Base-by-base conservation (phyloP, 1,140 invertebrate species). In the Gryllus bimaculatus region DNA sequence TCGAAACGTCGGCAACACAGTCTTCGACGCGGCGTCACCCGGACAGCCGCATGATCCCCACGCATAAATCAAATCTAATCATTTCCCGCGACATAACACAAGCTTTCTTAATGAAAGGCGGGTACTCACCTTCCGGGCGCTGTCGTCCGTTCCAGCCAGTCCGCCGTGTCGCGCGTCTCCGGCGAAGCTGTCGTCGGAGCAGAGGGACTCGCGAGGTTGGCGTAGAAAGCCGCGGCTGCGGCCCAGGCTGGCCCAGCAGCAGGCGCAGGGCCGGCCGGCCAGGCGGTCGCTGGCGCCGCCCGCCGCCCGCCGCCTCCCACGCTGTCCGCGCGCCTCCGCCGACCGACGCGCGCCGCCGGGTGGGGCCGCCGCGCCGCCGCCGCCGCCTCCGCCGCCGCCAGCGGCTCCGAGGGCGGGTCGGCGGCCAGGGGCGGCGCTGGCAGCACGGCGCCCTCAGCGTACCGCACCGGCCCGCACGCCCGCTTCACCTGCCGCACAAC, bases 91-190 rank as follows among this genome's bases (percentile, higher is more conserved):
- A n/a, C n/a, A n/a, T n/a, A n/a, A n/a, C n/a, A n/a, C n/a, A n/a
- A n/a, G n/a, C n/a, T n/a, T n/a, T n/a, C n/a, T n/a, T n/a, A n/a
- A n/a, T n/a, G 8, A 76, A n/a, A 48, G 15, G 0, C 0, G 10
- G 21, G 47, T 82, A 92, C 92, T 92, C 83, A 94, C 93, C 93
- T 92, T 86, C 90, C 92, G 81, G 86, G 79, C 88, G 85, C 81
- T 92, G 89, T 66, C 92, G 89, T 66, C 92, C 93, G 83, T 93
- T 94, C 93, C 93, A 94, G 84, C 93, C n/a, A 94, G 8, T 89
- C 88, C 21, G 88, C 88, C 21, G 88, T 88, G 77, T 89, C 87
- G 13, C 87, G 87, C 47, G 87, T 86, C 80, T 88, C 88, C 8
- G n/a, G 89, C 89, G 79, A 90, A 90, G 81, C 87, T 88, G 6